Conservation (phyloP, 2,113 vertebrate genomes). For the Artemisiospiza belli region DNA sequence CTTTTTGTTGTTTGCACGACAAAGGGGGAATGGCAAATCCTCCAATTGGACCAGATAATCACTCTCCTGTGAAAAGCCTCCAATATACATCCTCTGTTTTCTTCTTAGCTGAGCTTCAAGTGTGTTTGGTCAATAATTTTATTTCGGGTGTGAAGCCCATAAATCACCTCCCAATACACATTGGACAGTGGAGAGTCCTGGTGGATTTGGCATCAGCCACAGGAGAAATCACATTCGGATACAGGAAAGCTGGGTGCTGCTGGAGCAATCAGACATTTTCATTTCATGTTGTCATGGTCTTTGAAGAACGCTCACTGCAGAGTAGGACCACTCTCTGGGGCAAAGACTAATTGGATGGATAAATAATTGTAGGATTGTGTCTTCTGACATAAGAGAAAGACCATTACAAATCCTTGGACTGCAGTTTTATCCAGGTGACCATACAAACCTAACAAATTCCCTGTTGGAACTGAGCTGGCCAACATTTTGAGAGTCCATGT, state of each 20-base stretch:
- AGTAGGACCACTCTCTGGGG: not conserved
- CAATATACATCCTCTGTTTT: conserved; percentile 86
- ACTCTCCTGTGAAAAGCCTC: conserved; percentile 87
- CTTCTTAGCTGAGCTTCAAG: conserved; percentile 74
- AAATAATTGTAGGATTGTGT: not conserved
- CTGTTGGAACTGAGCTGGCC: not conserved
- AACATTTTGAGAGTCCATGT: not conserved
- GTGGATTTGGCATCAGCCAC: not conserved
- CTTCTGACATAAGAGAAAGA: not conserved
- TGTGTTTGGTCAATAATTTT: conserved; percentile 88
- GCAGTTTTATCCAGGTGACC: not conserved
- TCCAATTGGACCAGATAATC: conserved; percentile 88
- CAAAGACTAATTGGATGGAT: not conserved
- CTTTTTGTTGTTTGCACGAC: conserved; percentile 89
- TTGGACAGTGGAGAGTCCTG: not conserved
- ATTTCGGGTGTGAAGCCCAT: conserved; percentile 75
- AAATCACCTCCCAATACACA: conserved; percentile 68
- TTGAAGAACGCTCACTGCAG: not conserved
- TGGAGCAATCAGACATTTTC: not conserved
- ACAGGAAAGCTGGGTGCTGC: not conserved
- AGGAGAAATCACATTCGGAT: not conserved
- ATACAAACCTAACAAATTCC: not conserved
- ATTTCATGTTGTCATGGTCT: not conserved
- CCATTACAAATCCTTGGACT: not conserved
- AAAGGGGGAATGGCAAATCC: conserved; percentile 86